Percentiles rank a stretch among this genome's conserved stretches.
Evolutionary conservation across 2,888 invertebrate genomes (phyloP).

Genomic region (Drymonia ruficornis): DNA sequence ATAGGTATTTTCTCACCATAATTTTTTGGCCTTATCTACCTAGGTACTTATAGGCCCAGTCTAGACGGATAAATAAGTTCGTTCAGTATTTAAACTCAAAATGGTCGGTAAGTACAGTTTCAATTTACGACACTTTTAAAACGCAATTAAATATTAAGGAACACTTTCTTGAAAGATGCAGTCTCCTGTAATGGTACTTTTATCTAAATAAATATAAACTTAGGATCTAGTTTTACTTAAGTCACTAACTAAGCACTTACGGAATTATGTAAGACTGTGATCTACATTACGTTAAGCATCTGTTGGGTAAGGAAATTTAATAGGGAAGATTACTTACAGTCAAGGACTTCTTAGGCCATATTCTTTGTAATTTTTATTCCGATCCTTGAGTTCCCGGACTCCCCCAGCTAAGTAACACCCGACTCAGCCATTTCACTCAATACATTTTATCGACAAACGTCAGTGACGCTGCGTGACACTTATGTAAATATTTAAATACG

Average conservation of each 20-base stretch:
- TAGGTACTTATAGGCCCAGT: neutral
- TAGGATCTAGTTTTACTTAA: neutral
- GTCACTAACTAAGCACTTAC: no score
- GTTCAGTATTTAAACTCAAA: neutral
- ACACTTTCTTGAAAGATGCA: conserved; percentile 15
- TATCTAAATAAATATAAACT: conserved; percentile 22
- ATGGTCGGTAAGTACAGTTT: neutral
- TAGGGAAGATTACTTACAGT: no score
- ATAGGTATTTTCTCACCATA: neutral
- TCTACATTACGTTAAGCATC: no score
- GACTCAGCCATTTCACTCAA: conserved; percentile 72
- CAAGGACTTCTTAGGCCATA: no score
- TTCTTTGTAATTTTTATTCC: neutral
- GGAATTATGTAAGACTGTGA: no score
- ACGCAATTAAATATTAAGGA: conserved; percentile 23
- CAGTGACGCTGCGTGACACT: conserved; percentile 82
- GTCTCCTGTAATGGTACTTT: neutral
- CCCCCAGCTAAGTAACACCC: conserved; percentile 42
- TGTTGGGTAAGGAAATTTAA: no score
- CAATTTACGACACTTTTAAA: conserved; percentile 21
- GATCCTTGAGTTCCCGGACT: conserved; percentile 21
- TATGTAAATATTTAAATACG: conserved; percentile 86
- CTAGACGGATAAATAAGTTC: neutral
- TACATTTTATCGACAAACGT: conserved; percentile 82
- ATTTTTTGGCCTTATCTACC: no score